A percentile compares a stretch with the other conserved stretches of the same genome.
These are phyloP conservation scores for Leuctra nigra DNA, from an alignment of 2,888 invertebrate genomes.

Conservation along the genomic window DNA sequence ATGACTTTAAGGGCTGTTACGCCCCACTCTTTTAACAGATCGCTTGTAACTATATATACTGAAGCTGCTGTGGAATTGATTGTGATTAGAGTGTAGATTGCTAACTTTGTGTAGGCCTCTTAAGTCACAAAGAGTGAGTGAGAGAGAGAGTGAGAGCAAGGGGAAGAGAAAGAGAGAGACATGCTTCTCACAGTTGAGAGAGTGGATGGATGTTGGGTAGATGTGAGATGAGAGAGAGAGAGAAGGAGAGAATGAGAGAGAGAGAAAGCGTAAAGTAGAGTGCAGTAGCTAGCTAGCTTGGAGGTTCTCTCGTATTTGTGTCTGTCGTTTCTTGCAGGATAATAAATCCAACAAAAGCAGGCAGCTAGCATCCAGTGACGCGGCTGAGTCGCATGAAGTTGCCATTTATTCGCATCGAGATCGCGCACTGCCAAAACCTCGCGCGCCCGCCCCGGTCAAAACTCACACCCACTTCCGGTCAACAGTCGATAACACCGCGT, in stretches of 20 bases:
- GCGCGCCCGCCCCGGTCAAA: no score
- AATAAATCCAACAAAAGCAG: slow-evolving; percentile 15
- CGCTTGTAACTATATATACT: no score
- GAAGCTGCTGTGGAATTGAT: no score
- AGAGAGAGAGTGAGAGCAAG: background rate
- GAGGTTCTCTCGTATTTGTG: slow-evolving; percentile 7
- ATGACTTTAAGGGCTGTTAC: no score
- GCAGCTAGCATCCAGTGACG: background rate
- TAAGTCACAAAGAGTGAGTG: background rate
- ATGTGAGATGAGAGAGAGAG: background rate
- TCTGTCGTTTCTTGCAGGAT: slow-evolving; percentile 12
- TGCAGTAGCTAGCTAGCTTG: background rate
- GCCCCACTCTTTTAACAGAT: no score
- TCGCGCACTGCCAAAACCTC: slow-evolving; percentile 1
- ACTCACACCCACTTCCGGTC: background rate
- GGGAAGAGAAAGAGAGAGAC: background rate
- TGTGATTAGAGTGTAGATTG: slow-evolving; percentile 8
- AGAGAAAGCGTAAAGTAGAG: background rate
- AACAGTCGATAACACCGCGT: no score
- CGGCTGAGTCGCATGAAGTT: no score
- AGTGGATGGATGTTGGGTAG: background rate
- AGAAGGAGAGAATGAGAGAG: background rate
- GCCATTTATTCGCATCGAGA: background rate
- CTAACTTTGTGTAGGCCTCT: background rate
- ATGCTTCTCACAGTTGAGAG: background rate